Conservation (phyloP, 2,797 vertebrate genomes). For the Mormyrus hasselquistii region DNA sequence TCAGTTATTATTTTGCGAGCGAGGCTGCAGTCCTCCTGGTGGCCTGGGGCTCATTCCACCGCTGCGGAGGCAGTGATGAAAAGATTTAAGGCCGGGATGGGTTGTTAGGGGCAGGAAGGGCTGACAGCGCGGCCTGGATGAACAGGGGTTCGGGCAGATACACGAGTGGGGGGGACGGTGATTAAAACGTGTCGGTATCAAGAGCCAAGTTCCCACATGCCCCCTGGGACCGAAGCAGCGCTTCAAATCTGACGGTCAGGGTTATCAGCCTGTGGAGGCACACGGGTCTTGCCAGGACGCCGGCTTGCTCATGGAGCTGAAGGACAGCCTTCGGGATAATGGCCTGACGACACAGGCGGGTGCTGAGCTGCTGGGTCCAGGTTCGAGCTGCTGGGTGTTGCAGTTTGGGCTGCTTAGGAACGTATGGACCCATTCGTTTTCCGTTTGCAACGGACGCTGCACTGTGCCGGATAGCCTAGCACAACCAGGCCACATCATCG, state of each 20-base stretch:
- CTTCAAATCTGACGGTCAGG: background rate
- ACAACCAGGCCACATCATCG: background rate
- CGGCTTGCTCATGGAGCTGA: background rate
- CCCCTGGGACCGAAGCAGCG: background rate
- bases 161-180: background rate
- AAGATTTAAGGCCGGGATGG: background rate
- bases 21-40: background rate
- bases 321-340: background rate
- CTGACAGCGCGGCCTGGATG: background rate
- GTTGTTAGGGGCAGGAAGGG: background rate
- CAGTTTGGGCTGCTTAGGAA: background rate
- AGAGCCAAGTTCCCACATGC: background rate
- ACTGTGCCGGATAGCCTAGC: background rate
- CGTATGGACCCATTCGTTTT: background rate
- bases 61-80: background rate
- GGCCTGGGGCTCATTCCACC: constrained; percentile 4
- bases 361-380: background rate
- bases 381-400: too few relatives aligned
- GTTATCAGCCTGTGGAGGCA: background rate
- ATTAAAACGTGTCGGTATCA: constrained; percentile 13
- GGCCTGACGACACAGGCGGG: background rate
- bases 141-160: background rate
- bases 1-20: constrained; percentile 10
- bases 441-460: background rate
- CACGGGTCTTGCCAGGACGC: background rate